phyloP scores from a whole-genome alignment of 1,140 invertebrate genomes.

The Drosophila parabipectinata region DNA sequence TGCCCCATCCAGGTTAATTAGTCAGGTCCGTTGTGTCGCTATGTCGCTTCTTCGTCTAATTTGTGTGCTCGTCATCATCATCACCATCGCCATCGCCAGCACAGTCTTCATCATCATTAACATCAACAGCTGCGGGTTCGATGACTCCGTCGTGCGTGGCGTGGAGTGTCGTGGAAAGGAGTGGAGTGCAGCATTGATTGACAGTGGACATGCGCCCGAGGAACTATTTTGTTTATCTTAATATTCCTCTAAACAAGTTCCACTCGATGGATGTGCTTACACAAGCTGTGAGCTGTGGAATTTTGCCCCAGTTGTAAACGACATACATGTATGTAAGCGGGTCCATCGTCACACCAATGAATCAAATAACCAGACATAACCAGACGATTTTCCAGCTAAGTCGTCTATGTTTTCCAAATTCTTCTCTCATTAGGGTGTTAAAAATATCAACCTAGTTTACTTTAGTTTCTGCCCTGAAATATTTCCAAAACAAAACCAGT shows the following conservation, averaged over 20 bases:
- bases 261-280: constrained; percentile 31
- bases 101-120: constrained; percentile 42
- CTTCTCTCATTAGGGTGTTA: no score
- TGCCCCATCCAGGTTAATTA: constrained; percentile 67
- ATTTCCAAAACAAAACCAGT: background rate
- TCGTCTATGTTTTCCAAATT: background rate
- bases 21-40: constrained; percentile 53
- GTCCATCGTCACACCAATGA: constrained; percentile 8
- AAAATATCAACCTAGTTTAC: no score
- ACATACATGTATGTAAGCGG: constrained; percentile 14
- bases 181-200: constrained; percentile 75
- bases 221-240: constrained; percentile 45
- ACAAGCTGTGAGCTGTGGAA: constrained; percentile 22
- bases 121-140: constrained; percentile 53
- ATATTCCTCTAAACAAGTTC: constrained; percentile 50
- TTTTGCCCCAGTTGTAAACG: constrained; percentile 26
- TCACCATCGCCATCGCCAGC: constrained; percentile 7
- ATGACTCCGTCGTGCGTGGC: constrained; percentile 39
- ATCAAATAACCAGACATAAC: constrained; percentile 28
- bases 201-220: constrained; percentile 68
- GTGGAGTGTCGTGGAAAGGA: constrained; percentile 7
- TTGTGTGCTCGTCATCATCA: constrained; percentile 67
- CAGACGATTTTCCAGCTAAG: constrained; percentile 10
- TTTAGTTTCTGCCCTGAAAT: no score
- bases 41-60: constrained; percentile 59